A percentile compares a stretch with the other conserved stretches of the same genome.
phyloP scores from a whole-genome alignment of 2,888 invertebrate species.

The Chorisops tibialis region DNA sequence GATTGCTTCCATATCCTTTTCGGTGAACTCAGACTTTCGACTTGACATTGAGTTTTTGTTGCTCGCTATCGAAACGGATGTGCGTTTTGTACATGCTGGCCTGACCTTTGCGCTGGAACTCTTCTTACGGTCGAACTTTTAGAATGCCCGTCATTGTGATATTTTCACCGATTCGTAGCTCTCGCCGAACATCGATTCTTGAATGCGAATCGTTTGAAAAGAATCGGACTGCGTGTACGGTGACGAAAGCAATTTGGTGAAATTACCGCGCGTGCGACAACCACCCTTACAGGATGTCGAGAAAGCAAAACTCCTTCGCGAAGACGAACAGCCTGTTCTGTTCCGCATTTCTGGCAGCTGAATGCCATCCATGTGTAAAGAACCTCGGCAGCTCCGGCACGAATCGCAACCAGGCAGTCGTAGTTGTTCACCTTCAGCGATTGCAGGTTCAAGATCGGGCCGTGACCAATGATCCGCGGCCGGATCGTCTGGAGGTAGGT shows the following conservation, averaged over 20 bases:
- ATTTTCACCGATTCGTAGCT: constrained; percentile 71
- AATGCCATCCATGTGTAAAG: constrained; percentile 76
- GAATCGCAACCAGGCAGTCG: constrained; percentile 72
- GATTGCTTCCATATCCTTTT: constrained; percentile 54
- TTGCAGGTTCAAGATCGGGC: constrained; percentile 64
- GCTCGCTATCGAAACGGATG: constrained; percentile 72
- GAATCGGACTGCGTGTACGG: constrained; percentile 70
- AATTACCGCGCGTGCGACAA: constrained; percentile 61
- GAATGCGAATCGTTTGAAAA: constrained; percentile 77
- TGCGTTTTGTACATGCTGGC: constrained; percentile 67
- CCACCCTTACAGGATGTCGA: constrained; percentile 61
- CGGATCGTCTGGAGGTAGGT: constrained; percentile 43
- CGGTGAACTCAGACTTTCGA: constrained; percentile 54
- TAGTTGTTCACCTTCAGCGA: constrained; percentile 70
- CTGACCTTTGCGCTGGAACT: constrained; percentile 52
- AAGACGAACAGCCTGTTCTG: constrained; percentile 65
- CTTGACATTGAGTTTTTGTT: constrained; percentile 60
- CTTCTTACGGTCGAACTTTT: constrained; percentile 58
- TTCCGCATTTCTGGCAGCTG: constrained; percentile 66
- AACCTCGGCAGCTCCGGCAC: constrained; percentile 71
- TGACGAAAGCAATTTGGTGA: constrained; percentile 63
- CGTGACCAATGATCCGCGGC: constrained; percentile 62
- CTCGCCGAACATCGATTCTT: constrained; percentile 60
- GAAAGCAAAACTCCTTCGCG: constrained; percentile 40
- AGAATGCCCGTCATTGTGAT: constrained; percentile 83